Conservation (phyloP, 2,797 vertebrate genomes). For the Muscicapa comitata region DNA sequence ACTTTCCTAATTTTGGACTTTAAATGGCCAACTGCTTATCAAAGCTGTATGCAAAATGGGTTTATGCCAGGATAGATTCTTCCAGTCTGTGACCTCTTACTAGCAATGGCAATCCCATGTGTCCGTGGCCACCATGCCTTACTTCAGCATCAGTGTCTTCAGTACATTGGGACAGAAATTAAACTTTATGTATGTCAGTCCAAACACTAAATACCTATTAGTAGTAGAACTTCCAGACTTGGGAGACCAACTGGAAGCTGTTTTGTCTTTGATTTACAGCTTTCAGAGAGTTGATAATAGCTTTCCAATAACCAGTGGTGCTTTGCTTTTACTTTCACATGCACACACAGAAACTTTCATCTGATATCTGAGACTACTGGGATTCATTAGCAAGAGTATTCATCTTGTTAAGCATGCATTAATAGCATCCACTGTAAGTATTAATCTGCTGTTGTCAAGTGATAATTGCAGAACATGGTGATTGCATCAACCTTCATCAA, state of each 20-base stretch:
- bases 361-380: background rate
- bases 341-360: background rate
- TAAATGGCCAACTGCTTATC: background rate
- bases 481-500: slow-evolving; percentile 50
- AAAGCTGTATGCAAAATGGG: background rate
- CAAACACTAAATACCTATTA: background rate
- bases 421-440: slow-evolving; percentile 13
- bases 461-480: slow-evolving; percentile 38
- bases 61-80: background rate
- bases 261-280: background rate
- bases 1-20: background rate
- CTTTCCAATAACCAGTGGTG: background rate
- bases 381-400: slow-evolving; percentile 20
- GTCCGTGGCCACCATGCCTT: background rate
- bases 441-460: slow-evolving; percentile 34
- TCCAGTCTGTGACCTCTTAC: background rate
- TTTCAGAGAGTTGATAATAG: background rate
- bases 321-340: background rate
- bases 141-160: background rate
- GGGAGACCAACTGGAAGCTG: background rate
- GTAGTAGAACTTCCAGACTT: background rate
- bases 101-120: background rate
- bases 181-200: background rate
- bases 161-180: background rate
- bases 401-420: slow-evolving; percentile 28